Base-by-base conservation (phyloP, 1,140 invertebrate genomes). In the Brachystomella parvula region DNA sequence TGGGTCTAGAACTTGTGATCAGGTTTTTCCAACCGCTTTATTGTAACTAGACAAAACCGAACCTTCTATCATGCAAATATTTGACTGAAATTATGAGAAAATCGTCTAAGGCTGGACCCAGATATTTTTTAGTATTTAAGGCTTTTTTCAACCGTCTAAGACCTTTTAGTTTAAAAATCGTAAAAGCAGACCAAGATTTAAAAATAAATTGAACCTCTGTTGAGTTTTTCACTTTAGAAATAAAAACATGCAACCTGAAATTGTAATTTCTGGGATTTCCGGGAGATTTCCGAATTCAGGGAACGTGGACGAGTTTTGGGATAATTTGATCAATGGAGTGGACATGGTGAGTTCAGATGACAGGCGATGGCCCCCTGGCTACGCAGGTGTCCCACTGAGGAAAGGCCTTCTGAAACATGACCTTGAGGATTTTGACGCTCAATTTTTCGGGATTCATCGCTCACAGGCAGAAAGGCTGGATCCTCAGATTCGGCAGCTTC, bases 381-480 rank as follows among this genome's bases (percentile, higher is more conserved):
- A 6, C 21, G 3, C 12, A 12, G 83, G 84, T 1, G 75, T 97
- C 47, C 94, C 95, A 15, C 81, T 82, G 53, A 82, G 94, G 67
- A 86, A 84, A 74, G 95, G 94, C 49, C 95, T 95, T 80, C 75
- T 98, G 0, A 96, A 95, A 77, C 26, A 64, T 56, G 87, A 96
- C 69, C 73, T 98, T 44, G 78, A 82, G 33, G 85, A 86, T 72
- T 97, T 96, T 75, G 94, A 96, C 77, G 89, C 91, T 2, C 84
- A 87, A n/a, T 96, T 94, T 78, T 96, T 96, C 79, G 90, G 92
- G 47, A 90, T 96, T 3, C 90, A 94, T 76, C 86, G 87, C 1
- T 94, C 95, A 80, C 92, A 97, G 77, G 94, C 94, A 1, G 82
- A 96, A 73, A 83, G 85, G 35, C 97, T 98, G 94, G 95, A 98